Conservation (phyloP, 2,113 vertebrate genomes). For the Columba livia region DNA sequence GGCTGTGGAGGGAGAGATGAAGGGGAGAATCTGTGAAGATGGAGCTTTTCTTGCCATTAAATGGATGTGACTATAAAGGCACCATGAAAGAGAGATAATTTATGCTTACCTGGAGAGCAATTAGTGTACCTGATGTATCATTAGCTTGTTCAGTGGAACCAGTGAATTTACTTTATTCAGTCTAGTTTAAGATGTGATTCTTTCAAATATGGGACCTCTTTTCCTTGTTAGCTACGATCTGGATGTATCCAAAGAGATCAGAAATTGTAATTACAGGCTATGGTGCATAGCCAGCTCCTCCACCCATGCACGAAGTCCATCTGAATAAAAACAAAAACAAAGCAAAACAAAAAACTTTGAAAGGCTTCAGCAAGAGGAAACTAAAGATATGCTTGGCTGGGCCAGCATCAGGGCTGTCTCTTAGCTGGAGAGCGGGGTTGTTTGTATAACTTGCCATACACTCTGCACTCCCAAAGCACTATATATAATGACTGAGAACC, state of each 20-base stretch:
- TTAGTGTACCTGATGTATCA: background rate
- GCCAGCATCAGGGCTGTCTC: background rate
- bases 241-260: background rate
- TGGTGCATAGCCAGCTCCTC: background rate
- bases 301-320: background rate
- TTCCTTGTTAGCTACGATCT: background rate
- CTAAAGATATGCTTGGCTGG: background rate
- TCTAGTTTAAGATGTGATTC: background rate
- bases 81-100: background rate
- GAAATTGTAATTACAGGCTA: background rate
- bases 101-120: background rate
- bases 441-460: background rate
- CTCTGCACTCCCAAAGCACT: background rate
- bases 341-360: background rate
- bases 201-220: background rate
- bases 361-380: background rate
- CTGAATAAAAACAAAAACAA: background rate
- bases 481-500: background rate
- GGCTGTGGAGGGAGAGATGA: background rate
- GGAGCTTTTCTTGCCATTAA: background rate
- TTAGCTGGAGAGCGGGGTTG: background rate
- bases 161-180: background rate
- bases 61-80: background rate
- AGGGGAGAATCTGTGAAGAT: background rate
- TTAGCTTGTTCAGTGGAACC: background rate